Conservation (phyloP, 1,140 invertebrate genomes). For the Hyphantria cunea region DNA sequence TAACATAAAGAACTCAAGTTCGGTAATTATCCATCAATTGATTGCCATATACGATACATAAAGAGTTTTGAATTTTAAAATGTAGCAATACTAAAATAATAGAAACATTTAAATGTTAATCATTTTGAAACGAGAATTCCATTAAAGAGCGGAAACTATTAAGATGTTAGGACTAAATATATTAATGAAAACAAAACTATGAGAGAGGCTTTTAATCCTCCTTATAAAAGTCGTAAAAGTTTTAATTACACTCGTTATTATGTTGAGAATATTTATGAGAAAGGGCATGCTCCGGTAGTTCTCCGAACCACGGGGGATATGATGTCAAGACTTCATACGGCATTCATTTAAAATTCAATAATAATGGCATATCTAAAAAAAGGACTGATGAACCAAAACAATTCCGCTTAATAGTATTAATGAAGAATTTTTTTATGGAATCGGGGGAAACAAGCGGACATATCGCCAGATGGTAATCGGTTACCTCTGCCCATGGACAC, state of each 20-base stretch:
- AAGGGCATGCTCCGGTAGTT: slow-evolving; percentile 10
- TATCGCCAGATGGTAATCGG: too few relatives aligned
- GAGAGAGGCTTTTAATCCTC: slow-evolving; percentile 9
- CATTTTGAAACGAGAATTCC: slow-evolving; percentile 3
- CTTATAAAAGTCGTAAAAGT: slow-evolving; percentile 13
- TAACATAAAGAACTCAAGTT: too few relatives aligned
- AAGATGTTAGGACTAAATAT: slow-evolving; percentile 22
- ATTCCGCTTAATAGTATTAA: too few relatives aligned
- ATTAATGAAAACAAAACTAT: slow-evolving; percentile 28
- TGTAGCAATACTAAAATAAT: slow-evolving; percentile 11
- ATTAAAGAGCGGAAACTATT: slow-evolving; percentile 27
- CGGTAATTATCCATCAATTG: too few relatives aligned
- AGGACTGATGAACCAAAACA: too few relatives aligned
- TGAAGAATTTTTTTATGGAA: too few relatives aligned
- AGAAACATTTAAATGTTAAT: slow-evolving; percentile 29
- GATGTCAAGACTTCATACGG: not conserved
- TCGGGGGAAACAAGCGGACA: too few relatives aligned
- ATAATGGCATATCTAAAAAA: too few relatives aligned
- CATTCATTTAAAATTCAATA: too few relatives aligned
- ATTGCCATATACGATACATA: too few relatives aligned
- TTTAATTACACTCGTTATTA: slow-evolving; percentile 19
- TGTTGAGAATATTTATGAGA: slow-evolving; percentile 6
- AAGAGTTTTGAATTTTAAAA: slow-evolving; percentile 14
- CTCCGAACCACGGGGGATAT: not conserved
- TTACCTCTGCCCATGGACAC: too few relatives aligned